Evolutionary conservation across 2,888 invertebrate genomes (phyloP).

Genomic region (Amblyjoppa fuscipennis): DNA sequence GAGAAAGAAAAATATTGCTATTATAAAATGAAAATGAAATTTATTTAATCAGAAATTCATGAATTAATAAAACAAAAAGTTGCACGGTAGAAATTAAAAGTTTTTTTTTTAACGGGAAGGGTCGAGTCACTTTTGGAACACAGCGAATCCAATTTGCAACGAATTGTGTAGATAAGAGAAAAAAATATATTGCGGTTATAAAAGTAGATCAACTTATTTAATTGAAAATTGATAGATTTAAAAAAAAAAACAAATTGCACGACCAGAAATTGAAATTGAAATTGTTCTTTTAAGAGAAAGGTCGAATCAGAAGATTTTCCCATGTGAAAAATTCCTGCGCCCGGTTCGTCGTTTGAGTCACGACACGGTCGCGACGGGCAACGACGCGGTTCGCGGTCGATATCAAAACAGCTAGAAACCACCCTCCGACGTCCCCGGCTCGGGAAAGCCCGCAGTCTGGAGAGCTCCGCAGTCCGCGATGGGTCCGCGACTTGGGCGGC

Average conservation of each 20-base stretch:
- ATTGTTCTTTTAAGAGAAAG: background rate
- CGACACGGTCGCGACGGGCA: conserved; percentile 66
- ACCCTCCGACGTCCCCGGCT: conserved; percentile 40
- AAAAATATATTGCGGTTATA: background rate
- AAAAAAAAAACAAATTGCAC: background rate
- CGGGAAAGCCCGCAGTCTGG: conserved; percentile 23
- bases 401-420: conserved; percentile 60
- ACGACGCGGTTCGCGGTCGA: conserved; percentile 73
- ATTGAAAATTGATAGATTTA: background rate
- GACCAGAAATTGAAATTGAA: background rate
- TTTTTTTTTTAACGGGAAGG: too few relatives aligned
- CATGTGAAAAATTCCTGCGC: background rate
- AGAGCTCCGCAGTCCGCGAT: conserved; percentile 72
- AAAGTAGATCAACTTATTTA: background rate
- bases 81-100: too few relatives aligned
- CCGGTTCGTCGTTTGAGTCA: conserved; percentile 50
- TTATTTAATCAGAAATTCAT: too few relatives aligned
- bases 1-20: background rate
- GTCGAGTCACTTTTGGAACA: too few relatives aligned
- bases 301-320: background rate
- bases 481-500: conserved; percentile 78
- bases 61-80: too few relatives aligned
- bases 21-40: too few relatives aligned
- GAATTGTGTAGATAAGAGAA: too few relatives aligned
- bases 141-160: background rate